Percentiles rank a stretch among this genome's conserved stretches.
These are phyloP conservation scores for Colletes gigas DNA, from an alignment of 1,140 invertebrate species.

Conservation along the genomic window DNA sequence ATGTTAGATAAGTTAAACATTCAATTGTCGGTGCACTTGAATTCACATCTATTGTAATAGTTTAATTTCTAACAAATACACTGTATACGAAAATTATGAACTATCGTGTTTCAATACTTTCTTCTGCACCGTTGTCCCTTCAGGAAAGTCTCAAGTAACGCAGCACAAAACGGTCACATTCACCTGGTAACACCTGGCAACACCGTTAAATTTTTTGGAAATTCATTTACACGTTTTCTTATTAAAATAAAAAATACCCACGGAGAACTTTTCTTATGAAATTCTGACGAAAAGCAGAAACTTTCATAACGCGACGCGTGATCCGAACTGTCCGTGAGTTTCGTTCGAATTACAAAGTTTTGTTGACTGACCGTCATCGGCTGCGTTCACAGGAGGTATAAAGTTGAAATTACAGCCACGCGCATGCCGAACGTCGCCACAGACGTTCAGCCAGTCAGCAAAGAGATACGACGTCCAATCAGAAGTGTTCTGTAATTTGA, in stretches of 20 bases:
- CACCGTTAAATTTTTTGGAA: constrained; percentile 51
- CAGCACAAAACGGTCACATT: constrained; percentile 57
- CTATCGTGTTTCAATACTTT: background rate
- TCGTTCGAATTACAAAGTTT: constrained; percentile 52
- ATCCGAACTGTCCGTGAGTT: constrained; percentile 39
- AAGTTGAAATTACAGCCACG: constrained; percentile 57
- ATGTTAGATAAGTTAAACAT: background rate
- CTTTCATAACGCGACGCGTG: constrained; percentile 27
- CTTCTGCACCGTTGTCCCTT: constrained; percentile 7
- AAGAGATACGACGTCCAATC: background rate
- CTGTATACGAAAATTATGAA: background rate
- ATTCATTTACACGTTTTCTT: background rate
- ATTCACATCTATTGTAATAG: background rate
- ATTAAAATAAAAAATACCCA: background rate
- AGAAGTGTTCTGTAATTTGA: too few relatives aligned
- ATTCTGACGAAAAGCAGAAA: background rate
- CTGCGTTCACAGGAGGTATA: constrained; percentile 43
- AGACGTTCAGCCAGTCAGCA: constrained; percentile 5
- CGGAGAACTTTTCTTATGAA: background rate
- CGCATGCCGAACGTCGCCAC: constrained; percentile 43
- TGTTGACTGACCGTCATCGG: constrained; percentile 47
- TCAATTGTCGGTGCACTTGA: background rate
- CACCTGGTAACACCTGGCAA: constrained; percentile 73
- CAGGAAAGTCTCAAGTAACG: constrained; percentile 41
- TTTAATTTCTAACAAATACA: background rate